phyloP scores from a whole-genome alignment of 1,140 invertebrate genomes.

The Sweltsa coloradensis region DNA sequence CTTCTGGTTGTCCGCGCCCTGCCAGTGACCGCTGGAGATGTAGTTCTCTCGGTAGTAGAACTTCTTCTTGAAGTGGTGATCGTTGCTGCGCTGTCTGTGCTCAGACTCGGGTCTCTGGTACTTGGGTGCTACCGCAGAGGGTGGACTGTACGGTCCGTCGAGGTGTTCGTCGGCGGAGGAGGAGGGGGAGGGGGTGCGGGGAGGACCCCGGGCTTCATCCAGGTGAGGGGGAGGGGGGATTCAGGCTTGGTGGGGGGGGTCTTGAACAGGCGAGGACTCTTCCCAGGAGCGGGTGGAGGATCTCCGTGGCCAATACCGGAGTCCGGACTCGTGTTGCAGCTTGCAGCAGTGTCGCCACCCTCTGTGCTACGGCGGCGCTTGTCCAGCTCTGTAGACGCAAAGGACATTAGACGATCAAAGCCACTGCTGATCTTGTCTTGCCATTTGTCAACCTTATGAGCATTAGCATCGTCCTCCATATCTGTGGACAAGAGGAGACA shows the following conservation, averaged over 20 bases:
- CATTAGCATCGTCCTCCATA: conserved; percentile 40
- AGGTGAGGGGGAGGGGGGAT: conserved; percentile 29
- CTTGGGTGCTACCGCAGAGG: conserved; percentile 31
- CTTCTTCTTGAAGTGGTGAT: conserved; percentile 60
- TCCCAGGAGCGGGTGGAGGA: conserved; percentile 36
- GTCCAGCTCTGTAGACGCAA: conserved; percentile 73
- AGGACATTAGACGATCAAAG: conserved; percentile 75
- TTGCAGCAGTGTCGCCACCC: conserved; percentile 35
- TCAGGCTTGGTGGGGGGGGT: conserved; percentile 27
- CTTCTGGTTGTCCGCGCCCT: conserved; percentile 16
- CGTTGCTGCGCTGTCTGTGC: conserved; percentile 29
- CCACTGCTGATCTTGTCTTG: conserved; percentile 75
- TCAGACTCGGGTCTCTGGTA: conserved; percentile 43
- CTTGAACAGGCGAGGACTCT: conserved; percentile 30
- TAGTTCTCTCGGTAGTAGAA: conserved; percentile 53
- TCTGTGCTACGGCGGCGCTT: conserved; percentile 65
- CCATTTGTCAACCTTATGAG: conserved; percentile 41
- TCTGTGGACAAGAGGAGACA: conserved; percentile 9
- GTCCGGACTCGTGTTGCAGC: conserved; percentile 62
- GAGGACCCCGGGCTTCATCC: conserved; percentile 40
- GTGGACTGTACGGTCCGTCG: conserved; percentile 20
- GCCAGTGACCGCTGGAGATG: conserved; percentile 8
- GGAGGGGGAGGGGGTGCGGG: conserved; percentile 53
- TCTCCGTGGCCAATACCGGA: conserved; percentile 60
- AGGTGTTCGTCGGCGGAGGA: conserved; percentile 32